phyloP scores from a whole-genome alignment of 2,797 vertebrate species.

The Dendrocincla fuliginosa region DNA sequence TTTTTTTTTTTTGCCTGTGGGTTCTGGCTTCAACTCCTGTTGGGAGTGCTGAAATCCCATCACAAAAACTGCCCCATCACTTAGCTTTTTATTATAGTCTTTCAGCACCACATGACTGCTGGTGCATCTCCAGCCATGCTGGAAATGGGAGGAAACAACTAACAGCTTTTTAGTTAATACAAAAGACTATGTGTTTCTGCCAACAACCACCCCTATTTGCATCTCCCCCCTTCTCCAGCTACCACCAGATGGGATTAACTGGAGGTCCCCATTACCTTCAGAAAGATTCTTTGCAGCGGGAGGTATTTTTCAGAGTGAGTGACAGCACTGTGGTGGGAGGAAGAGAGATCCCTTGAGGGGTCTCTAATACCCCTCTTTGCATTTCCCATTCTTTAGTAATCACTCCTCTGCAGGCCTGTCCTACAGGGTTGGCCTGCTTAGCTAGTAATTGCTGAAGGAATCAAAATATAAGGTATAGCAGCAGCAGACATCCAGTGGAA shows the following conservation, averaged over 20 bases:
- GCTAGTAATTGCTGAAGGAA: background rate
- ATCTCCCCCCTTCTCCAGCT: background rate
- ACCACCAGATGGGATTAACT: background rate
- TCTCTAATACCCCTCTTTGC: background rate
- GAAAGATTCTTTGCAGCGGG: background rate
- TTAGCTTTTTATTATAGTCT: slow-evolving; percentile 43
- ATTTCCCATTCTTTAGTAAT: background rate
- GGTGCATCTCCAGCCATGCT: slow-evolving; percentile 9
- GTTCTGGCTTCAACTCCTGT: slow-evolving; percentile 33
- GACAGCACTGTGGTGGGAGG: background rate
- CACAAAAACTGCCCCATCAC: slow-evolving; percentile 35
- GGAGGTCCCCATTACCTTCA: background rate
- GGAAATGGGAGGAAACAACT: background rate
- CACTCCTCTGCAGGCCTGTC: slow-evolving; percentile 1
- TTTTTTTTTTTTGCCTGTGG: background rate
- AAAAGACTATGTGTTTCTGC: background rate
- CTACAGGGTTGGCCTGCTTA: background rate
- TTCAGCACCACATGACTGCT: slow-evolving; percentile 17
- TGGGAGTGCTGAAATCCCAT: slow-evolving; percentile 46
- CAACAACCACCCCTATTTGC: background rate
- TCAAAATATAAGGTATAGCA: slow-evolving; percentile 5
- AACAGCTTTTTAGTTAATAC: background rate
- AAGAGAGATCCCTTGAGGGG: background rate
- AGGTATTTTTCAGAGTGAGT: background rate
- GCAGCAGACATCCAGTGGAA: background rate